phyloP scores from a whole-genome alignment of 2,888 invertebrate species.

The Hyles lineata region DNA sequence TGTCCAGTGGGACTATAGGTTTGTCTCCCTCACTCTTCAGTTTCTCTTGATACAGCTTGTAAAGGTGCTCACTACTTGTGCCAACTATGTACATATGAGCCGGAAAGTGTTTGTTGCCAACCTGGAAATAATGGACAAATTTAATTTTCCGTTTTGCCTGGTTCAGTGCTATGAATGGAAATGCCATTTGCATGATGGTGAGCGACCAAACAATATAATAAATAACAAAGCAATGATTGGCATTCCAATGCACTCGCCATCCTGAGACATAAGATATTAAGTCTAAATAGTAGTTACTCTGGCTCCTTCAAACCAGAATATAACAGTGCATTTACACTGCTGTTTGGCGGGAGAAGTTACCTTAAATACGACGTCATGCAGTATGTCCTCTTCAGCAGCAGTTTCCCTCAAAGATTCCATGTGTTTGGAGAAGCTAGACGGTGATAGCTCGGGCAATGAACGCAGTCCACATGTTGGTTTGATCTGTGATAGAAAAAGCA shows the following conservation, averaged over 20 bases:
- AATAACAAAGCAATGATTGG: not conserved
- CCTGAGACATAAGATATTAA: no score
- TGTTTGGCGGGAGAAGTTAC: conserved; percentile 54
- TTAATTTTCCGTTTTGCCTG: not conserved
- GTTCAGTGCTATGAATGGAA: no score
- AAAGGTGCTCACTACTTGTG: conserved; percentile 86
- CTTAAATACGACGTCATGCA: conserved; percentile 90
- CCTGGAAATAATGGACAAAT: conserved; percentile 62
- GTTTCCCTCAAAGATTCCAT: conserved; percentile 86
- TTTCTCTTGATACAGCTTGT: conserved; percentile 79
- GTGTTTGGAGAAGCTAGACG: conserved; percentile 75
- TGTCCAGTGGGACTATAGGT: conserved; percentile 77
- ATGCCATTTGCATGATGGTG: no score
- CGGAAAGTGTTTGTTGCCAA: conserved; percentile 86
- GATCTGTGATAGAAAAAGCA: conserved; percentile 55
- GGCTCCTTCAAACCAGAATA: no score
- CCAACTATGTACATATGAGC: conserved; percentile 91
- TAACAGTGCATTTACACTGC: no score
- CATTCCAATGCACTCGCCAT: no score
- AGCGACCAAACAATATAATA: not conserved
- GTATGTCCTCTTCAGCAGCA: conserved; percentile 86
- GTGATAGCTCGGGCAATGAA: conserved; percentile 74
- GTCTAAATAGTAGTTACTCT: no score
- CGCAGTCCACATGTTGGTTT: conserved; percentile 79
- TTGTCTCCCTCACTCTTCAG: conserved; percentile 56